Evolutionary conservation across 1,140 invertebrate species (phyloP), one percentile per base, ranked within the genome.

Genomic region (Paraescarpia echinospica): DNA sequence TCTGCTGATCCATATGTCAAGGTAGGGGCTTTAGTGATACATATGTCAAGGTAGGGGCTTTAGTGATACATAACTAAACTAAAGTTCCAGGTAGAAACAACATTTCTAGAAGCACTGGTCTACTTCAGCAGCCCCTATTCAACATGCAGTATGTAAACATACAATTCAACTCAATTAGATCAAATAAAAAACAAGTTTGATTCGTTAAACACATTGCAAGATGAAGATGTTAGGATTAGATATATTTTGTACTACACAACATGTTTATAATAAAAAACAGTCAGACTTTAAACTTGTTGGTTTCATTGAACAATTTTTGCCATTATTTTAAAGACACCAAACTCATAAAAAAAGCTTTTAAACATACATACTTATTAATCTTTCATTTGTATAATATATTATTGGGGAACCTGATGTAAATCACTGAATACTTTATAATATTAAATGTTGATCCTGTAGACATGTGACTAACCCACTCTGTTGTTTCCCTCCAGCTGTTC

Each of bases 1-100:
- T 94, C 94, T 93, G 94, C 94, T 35, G 94, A 94, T 91, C 94
- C 95, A 18, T 96, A 94, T 94, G 94, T 95, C 27, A 95, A 94
- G 94, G 95, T 95, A 93, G 92, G 92, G n/a, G 8, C 33, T 22
- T 92, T 34, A 34, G 41, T 35, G 35, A 33, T 92, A 92, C 8
- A 34, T 96, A 94, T 94, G 94, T 95, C 27, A 95, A 94, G 94
- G 95, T 95, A 93, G 92, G 92, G n/a, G 8, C 33, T 22, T 92
- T 34, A 34, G 41, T 35, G 35, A 33, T 92, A 92, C 8, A 41
- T 31, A 92, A 34, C 91, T 92, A 34, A 90, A 90, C 14, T 34
- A 34, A 90, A 27, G 4, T 18, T 34, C 18, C 8, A 89, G 89
- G 18, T 22, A 34, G 33, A n/a, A 34, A 34, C 8, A 35, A n/a